These are phyloP conservation scores for Lathamus discolor DNA, from an alignment of 2,113 vertebrate genomes.

Conservation along the genomic window DNA sequence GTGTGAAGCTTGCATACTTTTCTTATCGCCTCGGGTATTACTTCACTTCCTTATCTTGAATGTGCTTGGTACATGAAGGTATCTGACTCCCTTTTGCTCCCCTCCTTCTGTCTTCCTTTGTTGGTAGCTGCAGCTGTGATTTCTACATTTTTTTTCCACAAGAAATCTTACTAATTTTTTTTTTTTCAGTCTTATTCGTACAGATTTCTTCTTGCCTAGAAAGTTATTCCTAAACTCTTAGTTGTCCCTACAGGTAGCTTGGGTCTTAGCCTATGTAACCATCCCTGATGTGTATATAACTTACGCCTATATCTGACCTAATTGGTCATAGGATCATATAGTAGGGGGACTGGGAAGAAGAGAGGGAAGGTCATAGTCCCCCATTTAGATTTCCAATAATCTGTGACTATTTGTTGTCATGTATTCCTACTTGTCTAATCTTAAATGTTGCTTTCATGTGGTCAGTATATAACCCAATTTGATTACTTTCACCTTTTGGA, in stretches of 20 bases:
- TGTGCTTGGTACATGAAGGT: constrained; percentile 18
- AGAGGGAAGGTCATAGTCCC: neutral
- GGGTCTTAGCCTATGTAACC: neutral
- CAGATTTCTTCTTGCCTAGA: neutral
- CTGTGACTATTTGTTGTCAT: neutral
- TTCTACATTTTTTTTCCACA: neutral
- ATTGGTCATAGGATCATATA: neutral
- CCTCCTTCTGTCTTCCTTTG: neutral
- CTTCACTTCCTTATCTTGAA: constrained; percentile 35
- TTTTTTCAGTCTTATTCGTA: neutral
- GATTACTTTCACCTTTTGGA: neutral
- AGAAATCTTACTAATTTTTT: neutral
- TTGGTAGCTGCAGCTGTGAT: neutral
- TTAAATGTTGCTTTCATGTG: neutral
- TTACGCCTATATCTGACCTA: neutral
- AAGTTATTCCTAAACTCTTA: neutral
- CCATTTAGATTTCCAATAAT: neutral
- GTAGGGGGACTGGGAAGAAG: neutral
- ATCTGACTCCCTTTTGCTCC: neutral
- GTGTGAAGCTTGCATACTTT: constrained; percentile 53
- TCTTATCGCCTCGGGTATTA: constrained; percentile 35
- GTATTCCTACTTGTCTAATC: neutral
- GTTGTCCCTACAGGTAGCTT: neutral
- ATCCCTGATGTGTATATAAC: neutral
- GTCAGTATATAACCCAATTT: neutral